Percentiles rank a stretch among this genome's conserved stretches.
These are phyloP conservation scores for Perodicticus potto DNA, from an alignment of 2,797 vertebrate genomes.

Conservation along the genomic window DNA sequence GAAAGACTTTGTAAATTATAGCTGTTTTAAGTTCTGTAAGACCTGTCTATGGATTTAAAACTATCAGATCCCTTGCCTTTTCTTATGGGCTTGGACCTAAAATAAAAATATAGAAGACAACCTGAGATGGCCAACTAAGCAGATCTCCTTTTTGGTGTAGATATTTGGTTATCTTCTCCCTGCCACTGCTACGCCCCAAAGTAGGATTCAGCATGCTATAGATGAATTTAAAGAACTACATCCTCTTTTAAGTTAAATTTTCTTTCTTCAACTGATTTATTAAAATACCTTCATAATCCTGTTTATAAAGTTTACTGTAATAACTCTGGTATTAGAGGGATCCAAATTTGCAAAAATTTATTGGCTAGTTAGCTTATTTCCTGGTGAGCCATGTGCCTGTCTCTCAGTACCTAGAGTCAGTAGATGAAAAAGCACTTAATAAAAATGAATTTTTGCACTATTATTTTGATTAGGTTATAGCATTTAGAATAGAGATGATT, in stretches of 20 bases:
- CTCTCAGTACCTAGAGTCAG: neutral
- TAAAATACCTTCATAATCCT: neutral
- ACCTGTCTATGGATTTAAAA: neutral
- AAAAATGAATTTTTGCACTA: neutral
- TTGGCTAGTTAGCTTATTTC: neutral
- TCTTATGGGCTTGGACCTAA: neutral
- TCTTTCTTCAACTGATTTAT: neutral
- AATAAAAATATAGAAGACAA: neutral
- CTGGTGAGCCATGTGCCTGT: neutral
- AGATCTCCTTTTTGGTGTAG: neutral
- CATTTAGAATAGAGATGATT: neutral
- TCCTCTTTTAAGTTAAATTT: neutral
- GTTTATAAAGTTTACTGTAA: constrained; percentile 22
- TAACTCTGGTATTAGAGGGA: neutral
- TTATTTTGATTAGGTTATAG: neutral
- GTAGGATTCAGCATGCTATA: neutral
- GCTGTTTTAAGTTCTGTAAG: constrained; percentile 17
- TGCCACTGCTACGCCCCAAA: neutral
- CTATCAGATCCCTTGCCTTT: neutral
- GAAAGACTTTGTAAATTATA: neutral
- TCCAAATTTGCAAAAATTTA: neutral
- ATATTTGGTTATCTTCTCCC: neutral
- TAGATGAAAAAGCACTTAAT: constrained; percentile 17
- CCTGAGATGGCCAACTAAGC: neutral
- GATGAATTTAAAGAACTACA: constrained; percentile 12